Base-by-base conservation (phyloP, 2,113 vertebrate species). In the Alethe castanea region DNA sequence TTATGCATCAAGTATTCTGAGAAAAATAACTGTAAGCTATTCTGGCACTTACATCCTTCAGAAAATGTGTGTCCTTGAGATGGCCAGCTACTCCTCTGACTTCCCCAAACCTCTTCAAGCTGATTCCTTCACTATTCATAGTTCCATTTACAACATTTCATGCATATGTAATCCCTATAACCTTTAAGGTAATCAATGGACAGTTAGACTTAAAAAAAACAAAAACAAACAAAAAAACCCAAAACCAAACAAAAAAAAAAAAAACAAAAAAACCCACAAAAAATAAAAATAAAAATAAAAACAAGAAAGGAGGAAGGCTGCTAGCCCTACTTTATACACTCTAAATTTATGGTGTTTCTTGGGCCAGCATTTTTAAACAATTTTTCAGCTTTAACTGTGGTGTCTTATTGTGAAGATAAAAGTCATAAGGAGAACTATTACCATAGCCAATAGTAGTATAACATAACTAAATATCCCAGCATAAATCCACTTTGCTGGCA, bases 21-120 rank as follows among this genome's bases (percentile, higher is more conserved):
- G n/a, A 94, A 97, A 94, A 93, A 94, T 84, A 90, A 92, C 88
- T 92, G 61, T 94, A 96, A 97, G 88, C 81, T 82, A 61, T 89
- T 77, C 11, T 53, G 61, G 22, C 36, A 81, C 4, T 57, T 4
- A 15, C 36, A 82, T 52, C 56, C 80, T 93, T 76, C 45, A 64
- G 87, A 72, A 86, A 92, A 95, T 44, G 15, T 9, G 18, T 93
- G 86, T 76, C 96, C 70, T 95, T 94, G 81, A 92, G 50, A 47
- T 54, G 45, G 33, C 4, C 77, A 93, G 38, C 29, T 71, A 87
- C 45, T 90, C 48, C 76, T 97, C 94, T 97, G 92, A 94, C 91
- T 96, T 96, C 91, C 47, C 70, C 95, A 87, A 83, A 81, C 40
- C 79, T 94, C 69, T 95, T 73, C 50, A 79, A 92, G 88, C 80